Conservation (phyloP, 1,140 invertebrate genomes). For the Pogonus chalceus region DNA sequence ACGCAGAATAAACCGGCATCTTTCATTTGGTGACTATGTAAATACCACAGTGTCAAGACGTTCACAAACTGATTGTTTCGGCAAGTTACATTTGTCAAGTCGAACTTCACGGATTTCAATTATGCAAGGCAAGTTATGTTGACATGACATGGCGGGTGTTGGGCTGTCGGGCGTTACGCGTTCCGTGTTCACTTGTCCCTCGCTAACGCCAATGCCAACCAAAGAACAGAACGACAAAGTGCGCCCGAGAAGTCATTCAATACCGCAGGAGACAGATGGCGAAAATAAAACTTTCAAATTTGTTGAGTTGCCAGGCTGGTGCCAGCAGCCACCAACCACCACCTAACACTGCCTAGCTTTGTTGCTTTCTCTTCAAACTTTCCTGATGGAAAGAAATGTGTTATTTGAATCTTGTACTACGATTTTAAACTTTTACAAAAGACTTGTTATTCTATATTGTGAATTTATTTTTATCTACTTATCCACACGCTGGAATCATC, state of each 20-base stretch:
- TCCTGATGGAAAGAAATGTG: too few species aligned
- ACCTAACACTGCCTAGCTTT: too few species aligned
- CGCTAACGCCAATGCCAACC: neutral
- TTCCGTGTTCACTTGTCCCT: neutral
- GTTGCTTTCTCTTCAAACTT: too few species aligned
- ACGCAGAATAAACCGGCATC: neutral
- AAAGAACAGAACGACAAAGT: neutral
- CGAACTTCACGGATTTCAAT: slow-evolving; percentile 16
- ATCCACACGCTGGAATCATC: too few species aligned
- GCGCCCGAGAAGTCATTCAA: neutral
- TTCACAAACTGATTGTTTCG: slow-evolving; percentile 16
- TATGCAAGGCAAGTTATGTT: slow-evolving; percentile 12
- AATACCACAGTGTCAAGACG: slow-evolving; percentile 15
- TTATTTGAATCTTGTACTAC: too few species aligned
- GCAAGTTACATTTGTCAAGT: slow-evolving; percentile 15
- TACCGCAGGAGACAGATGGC: neutral
- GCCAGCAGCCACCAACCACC: too few species aligned
- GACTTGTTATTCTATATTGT: too few species aligned
- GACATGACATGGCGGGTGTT: too few species aligned
- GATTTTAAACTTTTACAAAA: too few species aligned
- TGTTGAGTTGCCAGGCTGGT: too few species aligned
- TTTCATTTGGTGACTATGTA: slow-evolving; percentile 14
- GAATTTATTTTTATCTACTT: too few species aligned
- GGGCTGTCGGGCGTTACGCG: too few species aligned
- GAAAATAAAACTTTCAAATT: slow-evolving; percentile 6